Percentiles rank a stretch among this genome's conserved stretches.
Evolutionary conservation across 2,113 vertebrate genomes (phyloP).

Genomic region (Odontesthes bonariensis): DNA sequence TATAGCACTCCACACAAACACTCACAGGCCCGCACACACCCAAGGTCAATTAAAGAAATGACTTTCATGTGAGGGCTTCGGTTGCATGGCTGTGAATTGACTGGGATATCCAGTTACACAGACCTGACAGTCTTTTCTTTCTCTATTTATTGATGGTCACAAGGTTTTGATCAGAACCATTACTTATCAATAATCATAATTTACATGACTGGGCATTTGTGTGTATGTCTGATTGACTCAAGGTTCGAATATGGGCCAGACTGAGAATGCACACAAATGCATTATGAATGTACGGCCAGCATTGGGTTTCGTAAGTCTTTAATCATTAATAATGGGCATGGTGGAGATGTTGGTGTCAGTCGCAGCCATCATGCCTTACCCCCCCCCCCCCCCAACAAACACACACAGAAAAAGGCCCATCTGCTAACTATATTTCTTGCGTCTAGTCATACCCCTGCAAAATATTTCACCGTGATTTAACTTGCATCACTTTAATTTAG

Average conservation of each 20-base stretch:
- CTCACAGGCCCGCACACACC: constrained; percentile 39
- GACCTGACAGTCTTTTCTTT: constrained; percentile 21
- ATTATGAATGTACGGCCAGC: constrained; percentile 79
- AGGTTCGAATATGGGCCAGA: constrained; percentile 51
- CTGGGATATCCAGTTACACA: constrained; percentile 51
- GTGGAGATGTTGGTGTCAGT: constrained; percentile 19
- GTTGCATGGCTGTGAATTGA: constrained; percentile 60
- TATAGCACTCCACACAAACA: constrained; percentile 59
- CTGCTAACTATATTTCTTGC: constrained; percentile 2
- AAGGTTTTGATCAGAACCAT: constrained; percentile 28
- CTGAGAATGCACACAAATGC: constrained; percentile 64
- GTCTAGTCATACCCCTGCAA: not conserved
- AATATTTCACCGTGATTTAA: not conserved
- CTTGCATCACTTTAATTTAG: not conserved
- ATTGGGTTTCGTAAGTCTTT: constrained; percentile 73
- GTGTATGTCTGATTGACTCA: constrained; percentile 14
- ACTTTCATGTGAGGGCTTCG: constrained; percentile 67
- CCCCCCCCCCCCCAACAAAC: not conserved
- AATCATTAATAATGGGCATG: constrained; percentile 73
- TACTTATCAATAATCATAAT: constrained; percentile 8
- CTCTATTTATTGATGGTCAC: constrained; percentile 18
- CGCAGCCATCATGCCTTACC: constrained; percentile 11
- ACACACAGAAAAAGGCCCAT: not conserved
- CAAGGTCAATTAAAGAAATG: constrained; percentile 78
- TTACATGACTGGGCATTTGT: not conserved